Evolutionary conservation across 2,888 invertebrate species (phyloP), one percentile per base, ranked within the genome.

Genomic region (Barypeithes pellucidus): DNA sequence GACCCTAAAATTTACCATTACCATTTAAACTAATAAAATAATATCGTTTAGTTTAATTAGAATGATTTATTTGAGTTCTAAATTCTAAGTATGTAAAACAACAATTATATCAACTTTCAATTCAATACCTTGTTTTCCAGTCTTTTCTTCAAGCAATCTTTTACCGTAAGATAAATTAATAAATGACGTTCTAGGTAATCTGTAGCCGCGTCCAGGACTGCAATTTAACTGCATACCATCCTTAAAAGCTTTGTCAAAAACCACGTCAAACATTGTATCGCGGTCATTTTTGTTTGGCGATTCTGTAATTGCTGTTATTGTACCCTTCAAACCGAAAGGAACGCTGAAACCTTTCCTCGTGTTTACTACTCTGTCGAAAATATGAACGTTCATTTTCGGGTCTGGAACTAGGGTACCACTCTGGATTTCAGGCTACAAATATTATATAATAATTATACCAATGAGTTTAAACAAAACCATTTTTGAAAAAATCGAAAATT

Each of bases 331-430:
- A 0, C 97, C 98, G 4, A 94, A 85, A 0, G 97, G 97, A 14
- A 95, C 94, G 0, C 93, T 89, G 81, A 91, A 93, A 63, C 91
- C 91, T 36, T 90, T 90, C 33, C 93, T 89, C 0, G 94, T 91
- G 82, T 93, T 92, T 3, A 97, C 91, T 54, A 99, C 91, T 62
- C 98, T 90, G 87, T 99, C 98, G 81, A 94, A 92, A 73, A 98
- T 83, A 74, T 87, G 82, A 86, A 89, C 94, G 65, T 88, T 89
- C 0, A 92, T 90, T 8, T 87, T 87, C 0, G 90, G 86, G 85
- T 96, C 96, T 0, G 96, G 94, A 7, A 89, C 84, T 33, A 89
- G 79, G 73, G 87, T 87, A 3, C 89, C 89, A 52, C 81, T 81
- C 75, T 85, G 84, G 36, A 87, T 74, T 75, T 86, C 85, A 33